Conservation (phyloP, 1,140 invertebrate species). For the Listronotus oregonensis region DNA sequence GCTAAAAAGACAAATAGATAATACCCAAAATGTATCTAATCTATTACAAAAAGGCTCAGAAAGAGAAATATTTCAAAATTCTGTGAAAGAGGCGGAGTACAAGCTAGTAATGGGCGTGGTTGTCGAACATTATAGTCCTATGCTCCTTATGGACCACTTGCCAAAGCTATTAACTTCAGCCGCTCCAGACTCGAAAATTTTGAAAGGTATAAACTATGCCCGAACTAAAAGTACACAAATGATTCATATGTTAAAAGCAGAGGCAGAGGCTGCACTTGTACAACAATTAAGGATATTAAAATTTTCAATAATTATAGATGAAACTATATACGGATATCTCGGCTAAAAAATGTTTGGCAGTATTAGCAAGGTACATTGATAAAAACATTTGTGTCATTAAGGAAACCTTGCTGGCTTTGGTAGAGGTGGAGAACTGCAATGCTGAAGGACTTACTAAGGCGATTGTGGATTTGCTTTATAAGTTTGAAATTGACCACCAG, state of each 20-base stretch:
- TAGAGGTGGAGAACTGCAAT: too few species aligned
- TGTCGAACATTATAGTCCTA: conserved; percentile 19
- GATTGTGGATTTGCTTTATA: background rate
- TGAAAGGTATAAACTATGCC: conserved; percentile 13
- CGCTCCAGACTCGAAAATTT: conserved; percentile 11
- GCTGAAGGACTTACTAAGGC: background rate
- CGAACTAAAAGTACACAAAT: conserved; percentile 20
- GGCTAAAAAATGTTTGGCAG: conserved; percentile 23
- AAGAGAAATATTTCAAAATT: background rate
- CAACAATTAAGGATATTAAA: too few species aligned
- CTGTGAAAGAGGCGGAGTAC: conserved; percentile 17
- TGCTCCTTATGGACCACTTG: conserved; percentile 20
- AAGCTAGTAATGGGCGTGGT: conserved; percentile 17
- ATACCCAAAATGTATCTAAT: background rate
- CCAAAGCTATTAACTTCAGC: conserved; percentile 19
- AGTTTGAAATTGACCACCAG: background rate
- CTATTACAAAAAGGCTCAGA: conserved; percentile 1
- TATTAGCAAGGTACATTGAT: conserved; percentile 8
- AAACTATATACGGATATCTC: too few species aligned
- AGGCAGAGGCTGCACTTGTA: too few species aligned
- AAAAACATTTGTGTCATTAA: background rate
- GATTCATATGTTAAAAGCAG: conserved; percentile 19
- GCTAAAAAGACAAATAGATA: too few species aligned
- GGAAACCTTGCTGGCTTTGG: background rate
- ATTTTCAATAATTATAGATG: too few species aligned